Percentiles rank a stretch among this genome's conserved stretches.
These are phyloP conservation scores for Ectropis grisescens DNA, from an alignment of 1,140 invertebrate species.

Conservation along the genomic window DNA sequence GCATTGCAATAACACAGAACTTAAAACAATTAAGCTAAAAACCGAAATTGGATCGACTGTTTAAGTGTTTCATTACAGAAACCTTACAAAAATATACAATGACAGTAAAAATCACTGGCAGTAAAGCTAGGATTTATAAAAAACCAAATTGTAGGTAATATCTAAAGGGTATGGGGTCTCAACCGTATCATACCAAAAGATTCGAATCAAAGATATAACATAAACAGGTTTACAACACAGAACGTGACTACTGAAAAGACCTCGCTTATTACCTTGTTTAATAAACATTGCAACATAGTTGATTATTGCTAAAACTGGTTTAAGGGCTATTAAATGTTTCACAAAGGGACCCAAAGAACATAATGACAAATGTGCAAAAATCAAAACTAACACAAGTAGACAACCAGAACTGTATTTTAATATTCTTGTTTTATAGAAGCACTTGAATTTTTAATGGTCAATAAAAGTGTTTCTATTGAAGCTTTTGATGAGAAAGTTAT, in stretches of 20 bases:
- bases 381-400: constrained; percentile 36
- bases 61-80: no score
- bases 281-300: constrained; percentile 65
- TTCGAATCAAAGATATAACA: background rate
- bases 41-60: no score
- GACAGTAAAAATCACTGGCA: no score
- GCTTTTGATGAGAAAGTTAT: constrained; percentile 44
- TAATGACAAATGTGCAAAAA: constrained; percentile 41
- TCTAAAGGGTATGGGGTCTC: no score
- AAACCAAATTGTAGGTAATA: no score
- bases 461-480: constrained; percentile 26
- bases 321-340: constrained; percentile 23
- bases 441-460: constrained; percentile 45
- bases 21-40: no score
- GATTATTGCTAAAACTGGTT: constrained; percentile 47
- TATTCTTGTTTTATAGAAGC: constrained; percentile 32
- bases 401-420: constrained; percentile 53
- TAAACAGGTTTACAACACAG: constrained; percentile 24
- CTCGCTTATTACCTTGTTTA: constrained; percentile 58
- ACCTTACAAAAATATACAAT: no score
- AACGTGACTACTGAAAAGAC: constrained; percentile 20
- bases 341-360: constrained; percentile 13
- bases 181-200: constrained; percentile 1
- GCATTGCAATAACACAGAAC: no score
- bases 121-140: no score